Evolutionary conservation across 2,113 vertebrate species (phyloP).

Genomic region (Microtus pennsylvanicus): DNA sequence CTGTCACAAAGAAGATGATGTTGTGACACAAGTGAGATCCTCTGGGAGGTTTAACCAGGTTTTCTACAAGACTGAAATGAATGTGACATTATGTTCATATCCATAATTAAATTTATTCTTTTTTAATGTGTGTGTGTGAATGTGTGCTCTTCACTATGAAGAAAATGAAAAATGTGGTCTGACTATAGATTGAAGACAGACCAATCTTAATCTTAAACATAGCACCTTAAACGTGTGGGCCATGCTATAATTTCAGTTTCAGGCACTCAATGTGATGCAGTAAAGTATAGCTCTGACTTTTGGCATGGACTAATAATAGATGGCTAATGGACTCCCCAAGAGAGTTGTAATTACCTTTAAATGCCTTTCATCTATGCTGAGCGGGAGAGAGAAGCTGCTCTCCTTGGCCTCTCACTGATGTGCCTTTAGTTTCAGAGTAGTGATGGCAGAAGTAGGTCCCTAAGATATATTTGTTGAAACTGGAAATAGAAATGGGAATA

Average conservation of each 20-base stretch:
- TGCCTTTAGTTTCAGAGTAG: neutral
- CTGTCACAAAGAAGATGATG: conserved; percentile 84
- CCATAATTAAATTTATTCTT: conserved; percentile 73
- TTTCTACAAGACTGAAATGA: conserved; percentile 85
- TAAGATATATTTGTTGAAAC: conserved; percentile 21
- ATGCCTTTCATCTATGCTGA: neutral
- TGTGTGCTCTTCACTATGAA: conserved; percentile 11
- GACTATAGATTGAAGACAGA: conserved; percentile 2
- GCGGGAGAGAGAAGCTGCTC: neutral
- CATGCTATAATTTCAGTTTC: conserved; percentile 22
- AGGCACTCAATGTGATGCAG: neutral
- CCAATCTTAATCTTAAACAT: conserved; percentile 33
- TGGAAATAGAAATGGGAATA: conserved; percentile 3
- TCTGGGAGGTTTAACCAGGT: conserved; percentile 83
- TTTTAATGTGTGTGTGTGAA: neutral
- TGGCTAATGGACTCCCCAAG: neutral
- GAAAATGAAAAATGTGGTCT: conserved; percentile 53
- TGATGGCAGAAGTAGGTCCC: neutral
- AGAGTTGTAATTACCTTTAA: conserved; percentile 33
- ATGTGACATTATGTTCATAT: conserved; percentile 80
- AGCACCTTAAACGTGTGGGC: neutral
- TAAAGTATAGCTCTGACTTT: neutral
- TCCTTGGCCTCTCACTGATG: neutral
- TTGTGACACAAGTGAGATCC: conserved; percentile 86
- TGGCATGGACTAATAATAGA: neutral